Evolutionary conservation across 2,113 vertebrate genomes (phyloP).

Genomic region (Erythrolamprus reginae): DNA sequence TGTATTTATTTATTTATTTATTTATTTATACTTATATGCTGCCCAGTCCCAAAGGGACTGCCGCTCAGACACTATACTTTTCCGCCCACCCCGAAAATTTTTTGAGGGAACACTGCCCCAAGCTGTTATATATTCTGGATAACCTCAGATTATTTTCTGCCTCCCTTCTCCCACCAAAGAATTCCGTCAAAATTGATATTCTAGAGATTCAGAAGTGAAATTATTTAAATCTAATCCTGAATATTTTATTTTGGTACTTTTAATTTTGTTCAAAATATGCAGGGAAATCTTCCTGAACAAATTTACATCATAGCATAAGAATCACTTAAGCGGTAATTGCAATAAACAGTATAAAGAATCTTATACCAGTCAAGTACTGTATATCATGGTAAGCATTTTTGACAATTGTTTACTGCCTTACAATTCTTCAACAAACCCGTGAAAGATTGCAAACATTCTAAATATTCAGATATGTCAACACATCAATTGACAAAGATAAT

Average conservation of each 20-base stretch:
- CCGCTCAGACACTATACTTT: too few relatives aligned
- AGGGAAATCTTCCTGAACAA: constrained; percentile 34
- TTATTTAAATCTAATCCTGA: constrained; percentile 22
- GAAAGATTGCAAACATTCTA: constrained; percentile 11
- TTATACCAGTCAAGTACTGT: background rate
- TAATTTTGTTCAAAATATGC: constrained; percentile 32
- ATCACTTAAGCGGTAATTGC: constrained; percentile 36
- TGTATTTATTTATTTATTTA: too few relatives aligned
- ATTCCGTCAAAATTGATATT: constrained; percentile 6
- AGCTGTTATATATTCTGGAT: background rate
- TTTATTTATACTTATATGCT: too few relatives aligned
- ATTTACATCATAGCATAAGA: constrained; percentile 20
- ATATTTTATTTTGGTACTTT: constrained; percentile 39
- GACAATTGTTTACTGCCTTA: constrained; percentile 16
- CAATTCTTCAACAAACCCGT: constrained; percentile 28
- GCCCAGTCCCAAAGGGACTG: too few relatives aligned
- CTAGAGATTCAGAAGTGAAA: constrained; percentile 30
- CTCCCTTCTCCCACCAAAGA: constrained; percentile 23
- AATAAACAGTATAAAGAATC: constrained; percentile 35
- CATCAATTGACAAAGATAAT: constrained; percentile 24
- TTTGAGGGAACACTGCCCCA: too few relatives aligned
- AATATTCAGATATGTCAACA: constrained; percentile 2
- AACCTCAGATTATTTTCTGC: background rate
- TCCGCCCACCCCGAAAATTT: too few relatives aligned
- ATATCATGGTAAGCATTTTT: constrained; percentile 34